Evolutionary conservation across 2,113 vertebrate species (phyloP), one percentile per base, ranked within the genome.

Genomic region (Gallinago media): DNA sequence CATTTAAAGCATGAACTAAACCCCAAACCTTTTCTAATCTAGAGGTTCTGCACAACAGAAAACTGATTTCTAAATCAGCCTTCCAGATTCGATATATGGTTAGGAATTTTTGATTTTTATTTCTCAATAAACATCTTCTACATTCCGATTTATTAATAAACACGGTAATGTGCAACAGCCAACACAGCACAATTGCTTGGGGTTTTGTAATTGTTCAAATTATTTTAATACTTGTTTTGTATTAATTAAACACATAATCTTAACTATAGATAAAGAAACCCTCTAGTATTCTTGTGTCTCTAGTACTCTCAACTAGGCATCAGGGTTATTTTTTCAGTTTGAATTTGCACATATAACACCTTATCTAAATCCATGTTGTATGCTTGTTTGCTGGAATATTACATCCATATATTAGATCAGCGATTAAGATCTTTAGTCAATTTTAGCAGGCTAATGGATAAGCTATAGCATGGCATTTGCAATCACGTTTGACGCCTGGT

Each of bases 391-490:
- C 49, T 54, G 3, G 0, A 80, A 62, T 38, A 72, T 46, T 40
- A 31, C 15, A 26, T 25, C 18, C 32, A 32, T 46, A 4, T 49
- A 34, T 62, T 20, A 63, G 38, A 65, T 32, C 65, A 44, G 65
- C 0, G 1, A 73, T 25, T 31, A 25, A 50, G 42, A 54, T 26
- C 46, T 49, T 54, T 19, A 76, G 58, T 29, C 40, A 55, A 72
- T 85, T 71, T 80, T 56, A 72, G 22, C 59, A 75, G 29, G n/a
- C 23, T 38, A 44, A 59, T 13, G 8, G 34, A 12, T 36, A 59
- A 84, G 25, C 31, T 79, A 4, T 9, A 52, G 29, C 19, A 85
- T 0, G 3, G 62, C 54, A 38, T 20, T 16, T 1, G 0, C 12
- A 52, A 42, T 29, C 14, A 10, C 0, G 3, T 50, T 62, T 80